A percentile compares a stretch with the other conserved stretches of the same genome.
phyloP scores from a whole-genome alignment of 1,140 invertebrate genomes.

The Megathymus violae region DNA sequence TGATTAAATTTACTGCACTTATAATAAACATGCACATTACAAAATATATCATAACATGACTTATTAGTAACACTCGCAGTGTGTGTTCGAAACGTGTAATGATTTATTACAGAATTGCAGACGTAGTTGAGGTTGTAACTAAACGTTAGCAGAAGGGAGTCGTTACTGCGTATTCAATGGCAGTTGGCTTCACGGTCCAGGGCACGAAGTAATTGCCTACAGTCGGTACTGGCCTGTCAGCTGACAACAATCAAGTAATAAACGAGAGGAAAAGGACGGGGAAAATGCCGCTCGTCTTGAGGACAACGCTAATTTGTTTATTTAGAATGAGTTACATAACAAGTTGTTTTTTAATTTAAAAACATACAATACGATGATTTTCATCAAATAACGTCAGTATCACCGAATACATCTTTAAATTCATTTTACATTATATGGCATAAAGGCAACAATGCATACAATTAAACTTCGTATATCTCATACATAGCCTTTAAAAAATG shows the following conservation, averaged over 20 bases:
- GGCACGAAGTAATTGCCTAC: constrained; percentile 48
- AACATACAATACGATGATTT: no score
- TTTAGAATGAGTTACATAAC: constrained; percentile 5
- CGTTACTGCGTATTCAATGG: constrained; percentile 29
- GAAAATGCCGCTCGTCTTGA: constrained; percentile 9
- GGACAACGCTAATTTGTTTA: constrained; percentile 8
- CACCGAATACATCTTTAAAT: no score
- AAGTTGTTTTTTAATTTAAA: neutral
- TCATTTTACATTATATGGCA: no score
- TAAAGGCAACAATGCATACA: no score
- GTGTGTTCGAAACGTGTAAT: neutral
- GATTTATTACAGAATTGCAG: neutral
- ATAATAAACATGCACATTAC: no score
- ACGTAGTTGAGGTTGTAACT: no score
- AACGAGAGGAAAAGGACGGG: constrained; percentile 34
- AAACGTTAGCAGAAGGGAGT: constrained; percentile 3
- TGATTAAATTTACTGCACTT: no score
- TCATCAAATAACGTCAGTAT: no score
- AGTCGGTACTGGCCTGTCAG: constrained; percentile 33
- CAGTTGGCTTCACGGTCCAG: constrained; percentile 41
- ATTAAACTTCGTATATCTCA: no score
- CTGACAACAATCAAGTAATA: constrained; percentile 54
- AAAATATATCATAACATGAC: no score
- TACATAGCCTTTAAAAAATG: no score
- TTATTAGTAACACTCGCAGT: neutral